These are phyloP conservation scores for Cataglyphis rosenhaueri DNA, from an alignment of 2,888 invertebrate genomes.

Conservation along the genomic window DNA sequence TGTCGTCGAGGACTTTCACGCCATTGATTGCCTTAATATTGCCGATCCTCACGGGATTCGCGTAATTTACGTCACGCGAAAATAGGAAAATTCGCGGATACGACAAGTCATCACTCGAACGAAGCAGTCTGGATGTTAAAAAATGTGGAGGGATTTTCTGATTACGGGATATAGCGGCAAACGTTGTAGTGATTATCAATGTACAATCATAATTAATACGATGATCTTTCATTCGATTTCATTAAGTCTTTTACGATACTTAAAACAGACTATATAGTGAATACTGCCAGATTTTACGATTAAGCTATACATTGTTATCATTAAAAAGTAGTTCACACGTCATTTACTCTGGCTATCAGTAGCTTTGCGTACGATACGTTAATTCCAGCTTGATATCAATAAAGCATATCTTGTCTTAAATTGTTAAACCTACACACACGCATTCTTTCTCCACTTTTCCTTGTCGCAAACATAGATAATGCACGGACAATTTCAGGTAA, in stretches of 20 bases:
- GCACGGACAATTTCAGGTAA: constrained; percentile 19
- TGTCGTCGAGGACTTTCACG: constrained; percentile 59
- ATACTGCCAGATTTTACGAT: constrained; percentile 67
- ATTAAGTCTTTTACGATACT: constrained; percentile 17
- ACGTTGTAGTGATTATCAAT: constrained; percentile 26
- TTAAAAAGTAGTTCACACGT: constrained; percentile 27
- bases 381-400: constrained; percentile 57
- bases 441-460: background rate
- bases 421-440: constrained; percentile 19
- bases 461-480: background rate
- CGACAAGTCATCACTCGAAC: background rate
- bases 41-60: constrained; percentile 66
- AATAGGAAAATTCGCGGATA: background rate
- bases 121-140: background rate
- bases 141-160: background rate
- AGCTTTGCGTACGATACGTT: constrained; percentile 16
- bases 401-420: constrained; percentile 41
- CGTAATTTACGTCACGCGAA: constrained; percentile 3
- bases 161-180: background rate
- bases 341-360: constrained; percentile 19
- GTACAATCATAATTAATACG: background rate
- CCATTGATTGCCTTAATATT: constrained; percentile 66
- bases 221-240: background rate
- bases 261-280: constrained; percentile 42
- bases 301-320: constrained; percentile 41